These are phyloP conservation scores for Tetranychus truncatus DNA, from an alignment of 2,888 invertebrate genomes.

Conservation along the genomic window DNA sequence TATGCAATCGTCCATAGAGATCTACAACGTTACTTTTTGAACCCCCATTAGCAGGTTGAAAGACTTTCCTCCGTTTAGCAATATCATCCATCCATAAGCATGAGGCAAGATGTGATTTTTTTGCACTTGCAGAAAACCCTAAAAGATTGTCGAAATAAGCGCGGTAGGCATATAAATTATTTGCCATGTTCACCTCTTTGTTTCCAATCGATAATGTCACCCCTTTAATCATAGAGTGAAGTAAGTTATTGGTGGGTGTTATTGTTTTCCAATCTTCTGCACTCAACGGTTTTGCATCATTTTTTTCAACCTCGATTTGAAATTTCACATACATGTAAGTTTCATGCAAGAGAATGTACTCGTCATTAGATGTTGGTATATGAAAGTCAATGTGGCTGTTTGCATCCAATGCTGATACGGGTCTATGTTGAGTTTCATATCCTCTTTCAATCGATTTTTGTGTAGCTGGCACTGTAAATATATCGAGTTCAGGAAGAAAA, in stretches of 20 bases:
- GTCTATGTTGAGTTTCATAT: no score
- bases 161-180: neutral
- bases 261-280: neutral
- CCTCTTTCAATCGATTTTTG: no score
- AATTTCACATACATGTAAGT: neutral
- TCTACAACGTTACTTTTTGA: conserved; percentile 8
- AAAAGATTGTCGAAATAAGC: neutral
- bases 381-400: conserved; percentile 2
- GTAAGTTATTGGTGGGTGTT: neutral
- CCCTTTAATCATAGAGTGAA: neutral
- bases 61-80: neutral
- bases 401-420: neutral
- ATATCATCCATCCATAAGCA: no score
- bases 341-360: neutral
- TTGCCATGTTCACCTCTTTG: neutral
- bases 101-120: neutral
- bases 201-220: neutral
- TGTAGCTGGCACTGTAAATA: no score
- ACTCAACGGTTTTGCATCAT: neutral
- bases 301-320: neutral
- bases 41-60: neutral
- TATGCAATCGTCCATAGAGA: conserved; percentile 18
- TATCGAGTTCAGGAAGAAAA: no score
- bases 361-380: neutral
- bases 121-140: neutral